Percentiles rank a stretch among this genome's conserved stretches.
Conservation (phyloP, 92 coral and sea anemone genomes). For the Metridium senile region DNA sequence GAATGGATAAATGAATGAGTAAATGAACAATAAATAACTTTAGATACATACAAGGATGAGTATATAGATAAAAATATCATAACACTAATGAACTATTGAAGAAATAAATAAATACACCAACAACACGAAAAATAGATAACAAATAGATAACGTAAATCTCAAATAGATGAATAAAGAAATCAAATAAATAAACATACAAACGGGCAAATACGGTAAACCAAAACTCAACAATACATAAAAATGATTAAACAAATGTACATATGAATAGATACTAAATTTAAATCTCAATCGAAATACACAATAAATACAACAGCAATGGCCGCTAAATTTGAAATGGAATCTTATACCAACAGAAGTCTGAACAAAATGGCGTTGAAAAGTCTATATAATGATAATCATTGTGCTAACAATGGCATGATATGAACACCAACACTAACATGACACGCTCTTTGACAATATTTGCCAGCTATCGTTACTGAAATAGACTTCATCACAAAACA, state of each 20-base stretch:
- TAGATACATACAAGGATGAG: background rate
- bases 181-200: background rate
- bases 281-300: too few species aligned
- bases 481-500: background rate
- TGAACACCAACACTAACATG: background rate
- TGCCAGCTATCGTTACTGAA: background rate
- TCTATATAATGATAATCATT: background rate
- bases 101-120: background rate
- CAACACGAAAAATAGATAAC: background rate
- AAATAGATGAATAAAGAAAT: background rate
- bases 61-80: conserved; percentile 8
- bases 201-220: too few species aligned
- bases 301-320: too few species aligned
- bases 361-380: background rate
- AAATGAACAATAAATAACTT: background rate
- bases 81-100: background rate
- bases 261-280: too few species aligned
- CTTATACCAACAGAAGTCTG: background rate
- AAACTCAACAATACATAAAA: too few species aligned
- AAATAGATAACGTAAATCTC: background rate
- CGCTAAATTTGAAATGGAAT: too few species aligned
- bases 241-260: too few species aligned
- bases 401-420: background rate
- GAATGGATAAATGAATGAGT: background rate
- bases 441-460: background rate